Evolutionary conservation across 2,797 vertebrate genomes (phyloP).

Genomic region (Gymnoscopelus microlampas): DNA sequence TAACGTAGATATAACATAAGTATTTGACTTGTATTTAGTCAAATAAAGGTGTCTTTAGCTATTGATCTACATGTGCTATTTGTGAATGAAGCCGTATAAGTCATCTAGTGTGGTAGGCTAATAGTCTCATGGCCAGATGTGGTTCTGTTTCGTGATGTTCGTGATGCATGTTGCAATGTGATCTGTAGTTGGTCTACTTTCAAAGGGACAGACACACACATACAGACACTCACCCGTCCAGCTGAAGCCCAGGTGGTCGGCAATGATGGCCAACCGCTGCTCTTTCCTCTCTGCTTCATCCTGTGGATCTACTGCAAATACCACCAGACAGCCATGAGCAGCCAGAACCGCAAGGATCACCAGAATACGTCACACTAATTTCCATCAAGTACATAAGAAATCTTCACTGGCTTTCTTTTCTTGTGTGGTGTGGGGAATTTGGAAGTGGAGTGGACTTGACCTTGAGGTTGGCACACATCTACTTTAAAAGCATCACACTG

Average conservation of each 20-base stretch:
- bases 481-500: too few relatives aligned
- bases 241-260: conserved; percentile 98
- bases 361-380: conserved; percentile 50
- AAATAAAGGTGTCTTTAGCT: too few relatives aligned
- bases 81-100: too few relatives aligned
- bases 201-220: too few relatives aligned
- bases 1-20: too few relatives aligned
- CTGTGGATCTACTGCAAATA: conserved; percentile 90
- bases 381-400: conserved; percentile 15
- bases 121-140: too few relatives aligned
- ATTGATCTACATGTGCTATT: too few relatives aligned
- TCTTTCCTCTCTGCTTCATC: conserved; percentile 90
- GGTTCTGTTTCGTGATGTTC: too few relatives aligned
- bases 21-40: too few relatives aligned
- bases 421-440: conserved; percentile 11
- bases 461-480: not conserved
- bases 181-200: too few relatives aligned
- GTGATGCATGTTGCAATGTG: too few relatives aligned
- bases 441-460: not conserved
- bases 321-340: conserved; percentile 76
- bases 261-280: conserved; percentile 91
- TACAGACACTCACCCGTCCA: conserved; percentile 89
- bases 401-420: conserved; percentile 77
- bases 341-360: conserved; percentile 37
- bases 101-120: too few relatives aligned